Evolutionary conservation across 1,140 invertebrate species (phyloP), one percentile per base, ranked within the genome.

Genomic region (Lucilia sericata): DNA sequence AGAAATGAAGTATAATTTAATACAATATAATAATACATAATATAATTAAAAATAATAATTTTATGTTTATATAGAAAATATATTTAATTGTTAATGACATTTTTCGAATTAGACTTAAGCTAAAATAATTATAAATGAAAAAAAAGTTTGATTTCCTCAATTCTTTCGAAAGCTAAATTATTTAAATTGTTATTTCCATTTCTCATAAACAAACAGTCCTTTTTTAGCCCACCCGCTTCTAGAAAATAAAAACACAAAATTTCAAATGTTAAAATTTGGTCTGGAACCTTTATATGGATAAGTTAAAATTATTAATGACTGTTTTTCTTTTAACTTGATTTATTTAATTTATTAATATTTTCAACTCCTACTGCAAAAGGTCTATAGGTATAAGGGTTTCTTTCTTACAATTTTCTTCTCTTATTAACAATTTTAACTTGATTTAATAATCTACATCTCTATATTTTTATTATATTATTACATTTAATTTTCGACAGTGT

Each of bases 81-180:
- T 80, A 80, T 80, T 80, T 80, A 80, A 80, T 80, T 80, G 76
- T 80, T 80, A 80, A 80, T 80, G 47, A 80, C 36, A 80, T 49
- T 80, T 70, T 80, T 80, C 47, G 42, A 19, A 80, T 17, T 80
- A 49, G 42, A 21, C 13, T 51, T 49, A 80, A 49, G n/a, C 25
- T 80, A 80, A 80, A 80, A 21, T 80, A 49, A 80, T 80, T 49
- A 49, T 17, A 49, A 21, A 25, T 30, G 25, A 47, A 42, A 78
- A 19, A 4, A 17, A 12, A 2, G 14, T 60, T 17, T 55, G 13
- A 55, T 55, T 55, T 55, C 17, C 51, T 17, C 7, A 21, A 70
- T 70, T 70, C 65, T 5, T 19, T 70, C n/a, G 12, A 10, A 70
- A 10, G 7, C n/a, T 19, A 70, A 21, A 21, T 70, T 70, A 25